Percentiles rank a stretch among this genome's conserved stretches.
phyloP scores from a whole-genome alignment of 2,113 vertebrate genomes.

The Pseudorhombus dupliciocellatus region DNA sequence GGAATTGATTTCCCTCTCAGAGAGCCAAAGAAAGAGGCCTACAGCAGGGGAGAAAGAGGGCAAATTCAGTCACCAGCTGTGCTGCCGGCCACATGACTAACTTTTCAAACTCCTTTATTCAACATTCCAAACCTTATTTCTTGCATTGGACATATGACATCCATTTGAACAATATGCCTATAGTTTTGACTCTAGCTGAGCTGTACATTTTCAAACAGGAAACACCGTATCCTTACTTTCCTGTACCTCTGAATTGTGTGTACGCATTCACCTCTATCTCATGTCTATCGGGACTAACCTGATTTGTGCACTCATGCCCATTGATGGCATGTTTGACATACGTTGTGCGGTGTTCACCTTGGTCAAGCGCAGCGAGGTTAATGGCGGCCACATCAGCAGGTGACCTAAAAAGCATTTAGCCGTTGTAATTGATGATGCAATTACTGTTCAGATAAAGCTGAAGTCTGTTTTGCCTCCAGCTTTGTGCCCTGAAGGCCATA shows the following conservation, averaged over 20 bases:
- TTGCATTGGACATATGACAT: neutral
- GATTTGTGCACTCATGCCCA: constrained; percentile 12
- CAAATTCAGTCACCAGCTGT: constrained; percentile 47
- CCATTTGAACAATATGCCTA: constrained; percentile 10
- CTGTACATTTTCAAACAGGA: constrained; percentile 9
- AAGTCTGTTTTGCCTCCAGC: constrained; percentile 56
- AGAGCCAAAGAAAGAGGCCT: constrained; percentile 51
- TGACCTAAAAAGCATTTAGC: constrained; percentile 73
- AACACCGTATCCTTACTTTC: neutral
- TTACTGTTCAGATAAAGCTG: constrained; percentile 67
- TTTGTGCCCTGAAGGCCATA: constrained; percentile 31
- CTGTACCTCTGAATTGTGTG: neutral
- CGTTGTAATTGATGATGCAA: constrained; percentile 76
- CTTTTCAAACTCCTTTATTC: constrained; percentile 11
- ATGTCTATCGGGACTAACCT: neutral
- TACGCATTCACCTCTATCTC: neutral
- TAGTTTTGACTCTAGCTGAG: neutral
- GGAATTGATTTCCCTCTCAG: constrained; percentile 71
- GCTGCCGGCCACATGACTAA: constrained; percentile 27
- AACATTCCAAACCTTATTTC: constrained; percentile 6
- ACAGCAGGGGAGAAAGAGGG: constrained; percentile 24
- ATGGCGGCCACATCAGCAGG: constrained; percentile 66
- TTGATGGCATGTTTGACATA: constrained; percentile 53
- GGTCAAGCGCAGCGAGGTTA: constrained; percentile 73
- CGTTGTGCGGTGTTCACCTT: constrained; percentile 67